Evolutionary conservation across 1,140 invertebrate genomes (phyloP), one percentile per base, ranked within the genome.

Genomic region (Riptortus pedestris): DNA sequence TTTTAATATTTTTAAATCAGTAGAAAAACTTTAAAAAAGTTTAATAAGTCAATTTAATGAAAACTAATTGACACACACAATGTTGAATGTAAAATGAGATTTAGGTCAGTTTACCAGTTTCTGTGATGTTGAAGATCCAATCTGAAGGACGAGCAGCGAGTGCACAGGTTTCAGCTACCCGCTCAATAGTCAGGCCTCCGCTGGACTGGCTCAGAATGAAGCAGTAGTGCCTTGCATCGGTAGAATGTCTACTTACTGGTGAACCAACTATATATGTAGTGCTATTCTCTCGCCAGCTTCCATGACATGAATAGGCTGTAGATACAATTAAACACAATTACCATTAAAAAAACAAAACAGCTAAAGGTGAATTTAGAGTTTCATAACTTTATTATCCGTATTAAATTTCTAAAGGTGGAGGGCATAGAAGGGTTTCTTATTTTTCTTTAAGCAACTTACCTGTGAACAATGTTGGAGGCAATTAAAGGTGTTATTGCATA

Each of bases 251-350:
- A 43, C 69, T 76, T 58, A 77, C 75, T 31, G 77, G 75, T 2
- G 80, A 80, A 11, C 82, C 80, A 28, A 86, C 82, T 27, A 85
- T 76, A 70, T 81, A 85, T 52, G 78, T 79, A n/a, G 80, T 82
- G 48, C 78, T 80, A 69, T 85, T 82, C 65, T 84, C 83, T 67
- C 80, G 74, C 84, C 84, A 86, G 58, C 76, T 80, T 31, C 83
- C 84, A 69, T 85, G 83, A 70, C 84, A 86, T 3, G 77, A 77
- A 72, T 84, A 85, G 29, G 78, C 84, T 85, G 73, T 9, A 73
- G 76, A 68, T n/a, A n/a, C 9, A 38, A 18, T 24, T 33, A 63
- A 52, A 65, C n/a, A n/a, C n/a, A n/a, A n/a, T n/a, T n/a, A n/a
- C n/a, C n/a, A n/a, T n/a, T n/a, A 61, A 65, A 51, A 12, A 60